Conservation (phyloP, 2,888 invertebrate genomes). For the Macrophya annulata region DNA sequence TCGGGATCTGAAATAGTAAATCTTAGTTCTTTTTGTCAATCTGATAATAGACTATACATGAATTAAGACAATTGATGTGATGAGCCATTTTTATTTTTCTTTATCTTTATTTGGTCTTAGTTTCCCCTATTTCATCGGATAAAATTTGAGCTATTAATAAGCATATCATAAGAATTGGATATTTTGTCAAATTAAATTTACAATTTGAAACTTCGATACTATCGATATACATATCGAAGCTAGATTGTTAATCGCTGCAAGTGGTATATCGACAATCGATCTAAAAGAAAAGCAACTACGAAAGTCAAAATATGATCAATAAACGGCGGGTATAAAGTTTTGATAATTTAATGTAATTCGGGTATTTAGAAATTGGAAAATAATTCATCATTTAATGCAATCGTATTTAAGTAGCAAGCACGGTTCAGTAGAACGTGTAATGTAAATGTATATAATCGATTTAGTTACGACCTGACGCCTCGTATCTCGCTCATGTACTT, state of each 20-base stretch:
- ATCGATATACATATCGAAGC: background rate
- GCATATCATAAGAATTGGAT: background rate
- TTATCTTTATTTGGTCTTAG: background rate
- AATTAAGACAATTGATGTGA: background rate
- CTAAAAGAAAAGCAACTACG: conserved; percentile 2
- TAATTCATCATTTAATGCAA: background rate
- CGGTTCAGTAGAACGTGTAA: background rate
- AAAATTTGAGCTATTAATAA: background rate
- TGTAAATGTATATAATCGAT: background rate
- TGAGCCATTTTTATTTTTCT: background rate
- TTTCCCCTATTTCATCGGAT: background rate
- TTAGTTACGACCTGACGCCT: conserved; percentile 26
- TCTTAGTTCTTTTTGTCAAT: background rate
- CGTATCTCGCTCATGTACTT: background rate
- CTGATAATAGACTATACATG: background rate
- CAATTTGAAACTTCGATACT: background rate
- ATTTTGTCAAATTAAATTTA: background rate
- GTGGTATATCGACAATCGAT: background rate
- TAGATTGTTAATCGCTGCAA: background rate
- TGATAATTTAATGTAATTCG: background rate
- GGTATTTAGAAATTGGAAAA: background rate
- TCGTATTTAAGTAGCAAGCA: background rate
- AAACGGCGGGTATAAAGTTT: background rate
- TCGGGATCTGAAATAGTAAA: background rate
- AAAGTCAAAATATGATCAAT: conserved; percentile 5